Base-by-base conservation (phyloP, 2,888 invertebrate species). In the Prosopocoilus inquinatus region DNA sequence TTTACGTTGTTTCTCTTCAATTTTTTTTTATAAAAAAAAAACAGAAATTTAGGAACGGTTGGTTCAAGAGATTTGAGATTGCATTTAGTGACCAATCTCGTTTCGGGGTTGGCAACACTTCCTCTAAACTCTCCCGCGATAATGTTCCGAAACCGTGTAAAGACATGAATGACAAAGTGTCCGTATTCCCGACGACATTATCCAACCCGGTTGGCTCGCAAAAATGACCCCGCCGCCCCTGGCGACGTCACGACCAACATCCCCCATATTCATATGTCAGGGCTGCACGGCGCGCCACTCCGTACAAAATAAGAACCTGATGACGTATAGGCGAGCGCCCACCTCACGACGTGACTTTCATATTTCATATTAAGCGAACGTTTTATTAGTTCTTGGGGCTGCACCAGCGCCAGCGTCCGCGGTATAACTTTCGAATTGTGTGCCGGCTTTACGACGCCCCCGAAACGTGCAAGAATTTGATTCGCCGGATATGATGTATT, bases 251-350 rank as follows among this genome's bases (percentile, higher is more conserved):
- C 61, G 59, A 63, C 64, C 65, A 66, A 66, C 66, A 61, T 66
- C 65, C 68, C 67, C 65, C 68, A 69, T 70, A 69, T 69, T 67
- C 67, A 69, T 69, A 70, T 68, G 68, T 70, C 70, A 70, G 64
- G 64, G 20, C 16, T 38, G 11, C 11, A 13, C 43, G 11, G 13
- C 43, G 2, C 63, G 60, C 61, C 54, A 58, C 55, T 56, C 55
- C 59, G 57, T 60, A 57, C 63, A 60, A 61, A 65, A 66, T 67
- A 69, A 67, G 67, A 60, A 66, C 61, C 63, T 64, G 68, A 70
- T 69, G 70, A 70, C 70, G 68, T 70, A 68, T 68, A 64, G 65
- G 65, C 56, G 64, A 61, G 64, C 66, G 64, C 61, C 63, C 64
- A 64, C 64, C 63, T 64, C 64, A 62, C 59, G 60, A 65, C 68